Evolutionary conservation across 2,888 invertebrate genomes (phyloP), one percentile per base, ranked within the genome.

Genomic region (Gari tellinella): DNA sequence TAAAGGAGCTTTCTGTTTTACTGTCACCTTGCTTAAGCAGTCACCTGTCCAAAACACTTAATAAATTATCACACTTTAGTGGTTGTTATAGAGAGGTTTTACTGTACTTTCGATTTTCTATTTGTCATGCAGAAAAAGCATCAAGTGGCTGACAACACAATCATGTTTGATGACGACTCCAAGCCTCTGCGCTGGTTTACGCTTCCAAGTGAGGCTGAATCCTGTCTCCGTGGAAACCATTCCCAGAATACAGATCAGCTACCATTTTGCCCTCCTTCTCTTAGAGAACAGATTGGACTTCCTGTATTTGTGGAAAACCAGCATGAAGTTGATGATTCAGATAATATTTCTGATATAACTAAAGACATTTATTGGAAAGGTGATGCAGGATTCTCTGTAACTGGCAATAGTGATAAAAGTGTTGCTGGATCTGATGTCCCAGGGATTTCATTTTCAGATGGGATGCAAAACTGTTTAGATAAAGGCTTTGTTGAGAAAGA

Each of bases 151-250:
- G 96, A 97, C 89, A 96, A 96, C 81, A 94, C 94, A 80, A 94
- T 95, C 23, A 93, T 94, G 80, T 96, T 97, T 88, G 95, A 95
- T 84, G 92, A 92, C 26, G 93, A 94, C 51, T 94, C 95, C 48
- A 95, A 95, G 80, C 93, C 94, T 61, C 92, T 97, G 15, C 94
- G 97, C 73, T 97, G 97, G 97, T 97, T 97, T 92, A 95, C 97
- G 94, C 92, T 97, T 58, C 97, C 97, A 0, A 95, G 95, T 88
- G 97, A 97, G 93, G 97, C 97, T 0, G 95, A 96, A 87, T 60
- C 56, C 12, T 82, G 77, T 67, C 74, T 85, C 94, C 55, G 56
- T 46, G 82, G 79, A 7, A 67, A 61, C 52, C 41, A 63, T 38
- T 56, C 70, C n/a, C 60, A 64, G n/a, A 53, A 53, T 57, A 41